Percentiles rank a stretch among this genome's conserved stretches.
Evolutionary conservation across 2,888 invertebrate genomes (phyloP).

Genomic region (Willowsia nigromaculata): DNA sequence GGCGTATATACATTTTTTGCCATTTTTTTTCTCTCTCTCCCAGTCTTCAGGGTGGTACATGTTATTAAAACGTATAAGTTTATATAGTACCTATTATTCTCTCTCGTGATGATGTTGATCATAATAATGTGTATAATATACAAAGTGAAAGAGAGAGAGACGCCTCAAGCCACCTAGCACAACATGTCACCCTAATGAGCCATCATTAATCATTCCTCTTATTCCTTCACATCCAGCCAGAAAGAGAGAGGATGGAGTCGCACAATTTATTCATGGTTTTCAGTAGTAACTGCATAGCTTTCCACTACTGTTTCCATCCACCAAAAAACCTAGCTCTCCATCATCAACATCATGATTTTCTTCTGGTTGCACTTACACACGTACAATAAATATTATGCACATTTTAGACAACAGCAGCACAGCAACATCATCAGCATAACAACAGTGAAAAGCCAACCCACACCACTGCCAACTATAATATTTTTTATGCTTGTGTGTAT

Average conservation of each 20-base stretch:
- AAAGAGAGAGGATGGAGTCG: conserved; percentile 8
- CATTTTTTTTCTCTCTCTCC: neutral
- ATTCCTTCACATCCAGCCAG: conserved; percentile 60
- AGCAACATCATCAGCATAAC: neutral
- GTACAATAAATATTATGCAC: conserved; percentile 51
- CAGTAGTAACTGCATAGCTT: neutral
- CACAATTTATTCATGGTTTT: conserved; percentile 61
- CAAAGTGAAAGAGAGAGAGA: conserved; percentile 53
- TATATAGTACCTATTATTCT: neutral
- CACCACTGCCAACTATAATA: neutral
- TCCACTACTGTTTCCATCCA: neutral
- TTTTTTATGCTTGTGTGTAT: neutral
- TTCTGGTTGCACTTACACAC: conserved; percentile 47
- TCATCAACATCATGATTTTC: conserved; percentile 20
- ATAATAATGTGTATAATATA: conserved; percentile 33
- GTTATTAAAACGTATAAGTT: neutral
- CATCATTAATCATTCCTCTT: conserved; percentile 78
- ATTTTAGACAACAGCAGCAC: conserved; percentile 25
- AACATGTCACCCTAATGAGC: conserved; percentile 78
- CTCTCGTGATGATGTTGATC: conserved; percentile 1
- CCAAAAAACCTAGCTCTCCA: too few relatives aligned
- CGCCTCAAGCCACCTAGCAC: conserved; percentile 75
- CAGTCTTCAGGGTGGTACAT: neutral
- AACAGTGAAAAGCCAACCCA: neutral
- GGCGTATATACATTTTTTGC: neutral